These are phyloP conservation scores for Anguilla rostrata DNA, from an alignment of 2,113 vertebrate species.

Conservation along the genomic window DNA sequence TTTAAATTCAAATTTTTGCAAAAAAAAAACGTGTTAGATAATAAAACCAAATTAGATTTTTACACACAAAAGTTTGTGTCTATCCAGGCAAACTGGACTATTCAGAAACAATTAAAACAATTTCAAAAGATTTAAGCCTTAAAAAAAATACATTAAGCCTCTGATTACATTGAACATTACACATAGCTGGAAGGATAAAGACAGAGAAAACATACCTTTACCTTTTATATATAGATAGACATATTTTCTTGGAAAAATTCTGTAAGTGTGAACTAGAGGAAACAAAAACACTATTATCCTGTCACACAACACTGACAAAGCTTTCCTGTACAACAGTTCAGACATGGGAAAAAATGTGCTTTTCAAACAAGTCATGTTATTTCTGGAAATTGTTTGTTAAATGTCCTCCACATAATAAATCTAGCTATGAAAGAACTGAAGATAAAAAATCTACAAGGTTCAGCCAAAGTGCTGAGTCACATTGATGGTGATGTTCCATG, in stretches of 20 bases:
- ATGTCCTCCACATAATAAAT: neutral
- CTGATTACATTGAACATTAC: neutral
- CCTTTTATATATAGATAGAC: too few species aligned
- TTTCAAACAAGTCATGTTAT: neutral
- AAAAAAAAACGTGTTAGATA: too few species aligned
- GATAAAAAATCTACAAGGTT: neutral
- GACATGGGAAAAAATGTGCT: conserved; percentile 1
- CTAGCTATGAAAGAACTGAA: neutral
- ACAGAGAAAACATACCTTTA: neutral
- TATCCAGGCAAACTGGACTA: neutral
- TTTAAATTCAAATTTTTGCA: too few species aligned
- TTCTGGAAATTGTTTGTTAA: neutral
- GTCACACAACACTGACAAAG: neutral
- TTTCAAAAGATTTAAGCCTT: neutral
- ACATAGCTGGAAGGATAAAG: neutral
- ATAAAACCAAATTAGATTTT: too few species aligned
- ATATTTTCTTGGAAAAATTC: neutral
- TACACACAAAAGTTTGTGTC: neutral
- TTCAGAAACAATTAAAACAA: neutral
- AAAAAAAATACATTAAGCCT: neutral
- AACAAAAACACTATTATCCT: neutral
- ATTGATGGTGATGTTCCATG: neutral
- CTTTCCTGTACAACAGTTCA: neutral
- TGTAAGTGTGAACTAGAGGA: neutral
- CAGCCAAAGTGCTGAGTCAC: neutral